A percentile compares a stretch with the other conserved stretches of the same genome.
phyloP scores from a whole-genome alignment of 2,113 vertebrate genomes.

The Caretta caretta region DNA sequence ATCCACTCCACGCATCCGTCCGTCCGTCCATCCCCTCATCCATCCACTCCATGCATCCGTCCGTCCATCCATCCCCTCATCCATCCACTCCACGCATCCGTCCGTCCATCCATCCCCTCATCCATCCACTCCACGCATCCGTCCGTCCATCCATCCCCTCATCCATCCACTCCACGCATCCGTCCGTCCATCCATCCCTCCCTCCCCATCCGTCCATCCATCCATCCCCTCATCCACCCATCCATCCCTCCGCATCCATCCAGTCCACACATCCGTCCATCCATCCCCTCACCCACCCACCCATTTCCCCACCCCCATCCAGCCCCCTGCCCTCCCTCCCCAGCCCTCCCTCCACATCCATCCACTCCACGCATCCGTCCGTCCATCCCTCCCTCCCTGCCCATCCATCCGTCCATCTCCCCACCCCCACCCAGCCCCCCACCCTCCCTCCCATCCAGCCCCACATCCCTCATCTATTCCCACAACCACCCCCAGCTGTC shows the following conservation, averaged over 20 bases:
- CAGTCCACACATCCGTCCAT: not conserved
- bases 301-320: too few relatives aligned
- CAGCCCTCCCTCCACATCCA: not conserved
- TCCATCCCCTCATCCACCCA: not conserved
- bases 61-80: too few relatives aligned
- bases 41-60: not conserved
- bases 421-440: too few relatives aligned
- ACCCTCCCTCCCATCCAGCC: not conserved
- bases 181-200: too few relatives aligned
- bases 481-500: not conserved
- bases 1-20: not conserved
- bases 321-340: not conserved
- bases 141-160: not conserved
- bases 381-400: conserved; percentile 70
- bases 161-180: not conserved
- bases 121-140: not conserved
- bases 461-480: not conserved
- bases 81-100: not conserved
- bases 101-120: too few relatives aligned
- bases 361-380: not conserved
- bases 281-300: not conserved
- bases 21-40: not conserved
- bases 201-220: not conserved
- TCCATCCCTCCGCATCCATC: not conserved
- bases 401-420: too few relatives aligned